These are phyloP conservation scores for Aromia moschata DNA, from an alignment of 2,888 invertebrate genomes.

Conservation along the genomic window DNA sequence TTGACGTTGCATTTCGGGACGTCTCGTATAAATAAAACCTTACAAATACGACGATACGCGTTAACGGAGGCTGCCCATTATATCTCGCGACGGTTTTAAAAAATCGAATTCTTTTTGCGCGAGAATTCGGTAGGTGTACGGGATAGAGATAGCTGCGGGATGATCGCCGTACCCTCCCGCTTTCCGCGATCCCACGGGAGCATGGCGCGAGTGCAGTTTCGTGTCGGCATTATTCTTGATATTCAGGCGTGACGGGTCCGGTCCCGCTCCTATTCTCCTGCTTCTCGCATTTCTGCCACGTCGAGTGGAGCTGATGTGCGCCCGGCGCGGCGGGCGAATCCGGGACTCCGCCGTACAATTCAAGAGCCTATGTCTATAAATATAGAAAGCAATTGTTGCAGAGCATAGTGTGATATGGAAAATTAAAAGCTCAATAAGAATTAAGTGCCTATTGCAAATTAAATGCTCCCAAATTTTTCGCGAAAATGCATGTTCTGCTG, in stretches of 20 bases:
- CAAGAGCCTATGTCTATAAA: too few species aligned
- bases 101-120: not conserved
- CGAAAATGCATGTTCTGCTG: too few species aligned
- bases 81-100: not conserved
- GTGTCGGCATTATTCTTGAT: slow-evolving; percentile 75
- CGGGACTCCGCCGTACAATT: too few species aligned
- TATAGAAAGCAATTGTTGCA: too few species aligned
- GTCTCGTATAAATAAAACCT: too few species aligned
- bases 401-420: too few species aligned
- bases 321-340: slow-evolving; percentile 3
- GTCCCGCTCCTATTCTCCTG: slow-evolving; percentile 46
- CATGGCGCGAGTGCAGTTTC: slow-evolving; percentile 69
- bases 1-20: too few species aligned
- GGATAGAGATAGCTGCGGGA: slow-evolving; percentile 20
- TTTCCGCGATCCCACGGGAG: slow-evolving; percentile 62
- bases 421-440: too few species aligned
- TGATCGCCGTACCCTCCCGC: slow-evolving; percentile 51
- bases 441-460: too few species aligned
- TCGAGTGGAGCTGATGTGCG: slow-evolving; percentile 12
- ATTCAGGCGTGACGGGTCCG: slow-evolving; percentile 65
- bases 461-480: too few species aligned
- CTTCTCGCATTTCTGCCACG: slow-evolving; percentile 27
- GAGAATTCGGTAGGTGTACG: slow-evolving; percentile 2
- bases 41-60: too few species aligned
- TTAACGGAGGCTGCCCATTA: too few species aligned